phyloP scores from a whole-genome alignment of 1,140 invertebrate genomes.

The Scaptomyza montana region DNA sequence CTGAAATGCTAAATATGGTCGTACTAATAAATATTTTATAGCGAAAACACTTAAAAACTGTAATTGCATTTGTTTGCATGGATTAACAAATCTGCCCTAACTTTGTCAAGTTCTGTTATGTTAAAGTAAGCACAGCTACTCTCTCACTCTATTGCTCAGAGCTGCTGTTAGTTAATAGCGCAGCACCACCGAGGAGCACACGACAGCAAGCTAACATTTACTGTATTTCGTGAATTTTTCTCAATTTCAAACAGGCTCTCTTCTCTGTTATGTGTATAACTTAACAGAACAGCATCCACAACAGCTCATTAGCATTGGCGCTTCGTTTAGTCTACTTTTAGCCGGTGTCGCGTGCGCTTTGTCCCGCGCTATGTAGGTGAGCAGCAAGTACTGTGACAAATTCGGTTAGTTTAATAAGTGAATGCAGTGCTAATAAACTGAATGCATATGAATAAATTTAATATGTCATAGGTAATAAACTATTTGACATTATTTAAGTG shows the following conservation, averaged over 20 bases:
- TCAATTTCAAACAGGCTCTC: not conserved
- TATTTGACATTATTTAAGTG: not conserved
- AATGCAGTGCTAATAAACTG: not conserved
- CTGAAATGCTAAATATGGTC: conserved; percentile 20
- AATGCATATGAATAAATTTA: not conserved
- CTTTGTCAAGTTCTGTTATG: conserved; percentile 2
- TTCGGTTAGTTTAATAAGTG: conserved; percentile 17
- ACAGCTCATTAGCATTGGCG: conserved; percentile 17
- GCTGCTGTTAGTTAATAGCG: conserved; percentile 2
- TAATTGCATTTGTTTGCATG: conserved; percentile 55
- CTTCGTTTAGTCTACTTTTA: conserved; percentile 69
- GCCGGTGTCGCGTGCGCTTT: conserved; percentile 66
- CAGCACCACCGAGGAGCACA: not conserved
- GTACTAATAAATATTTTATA: conserved; percentile 52
- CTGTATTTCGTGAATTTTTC: not conserved
- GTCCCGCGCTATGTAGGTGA: conserved; percentile 40
- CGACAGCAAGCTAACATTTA: not conserved
- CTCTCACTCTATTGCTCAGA: not conserved
- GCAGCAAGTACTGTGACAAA: conserved; percentile 1
- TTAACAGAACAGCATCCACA: conserved; percentile 42
- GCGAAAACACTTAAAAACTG: conserved; percentile 42
- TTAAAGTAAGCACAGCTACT: conserved; percentile 1
- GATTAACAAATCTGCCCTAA: conserved; percentile 9
- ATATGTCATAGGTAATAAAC: not conserved
- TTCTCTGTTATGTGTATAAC: conserved; percentile 7